Evolutionary conservation across 2,888 invertebrate genomes (phyloP), one percentile per base, ranked within the genome.

Genomic region (Dasypolia templi): DNA sequence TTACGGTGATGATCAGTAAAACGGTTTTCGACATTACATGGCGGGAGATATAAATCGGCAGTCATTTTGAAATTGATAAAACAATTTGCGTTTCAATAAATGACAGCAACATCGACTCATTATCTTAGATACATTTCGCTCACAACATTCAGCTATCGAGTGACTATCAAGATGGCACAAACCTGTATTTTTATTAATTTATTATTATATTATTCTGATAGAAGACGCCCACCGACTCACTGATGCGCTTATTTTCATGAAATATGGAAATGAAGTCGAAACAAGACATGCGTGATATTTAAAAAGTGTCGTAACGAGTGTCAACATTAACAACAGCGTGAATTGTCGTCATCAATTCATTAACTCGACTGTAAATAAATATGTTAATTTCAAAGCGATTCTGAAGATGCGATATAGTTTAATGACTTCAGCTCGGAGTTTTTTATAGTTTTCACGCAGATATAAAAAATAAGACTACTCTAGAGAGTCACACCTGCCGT

Each of bases 191-290:
- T 65, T 56, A 53, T 32, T 59, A 56, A 29, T 64, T 32, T 61
- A 22, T 6, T 35, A 61, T 69, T 42, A 58, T 42, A 58, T 49
- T 62, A 69, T 58, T 68, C 49, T 11, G 14, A 62, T 58, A 62
- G 51, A 75, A 71, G 75, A 71, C 53, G 35, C 42, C 66, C 53
- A 69, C 69, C 64, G 71, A 81, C 63, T 79, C 76, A 58, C 53
- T 61, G 70, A 55, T 71, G 71, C 56, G 56, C 17, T 67, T 56
- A 39, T 62, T 51, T 58, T 68, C 29, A 71, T 75, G 44, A 71
- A 82, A 83, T 72, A 75, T 82, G 70, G 26, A 35, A 81, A 81
- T 81, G 1, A 51, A 56, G 58, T 55, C 58, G 49, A 80, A 72
- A 67, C 51, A 67, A 63, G 49, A 58, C 22, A 26, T 56, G 51